These are phyloP conservation scores for Agrochola litura DNA, from an alignment of 2,888 invertebrate genomes.

Conservation along the genomic window DNA sequence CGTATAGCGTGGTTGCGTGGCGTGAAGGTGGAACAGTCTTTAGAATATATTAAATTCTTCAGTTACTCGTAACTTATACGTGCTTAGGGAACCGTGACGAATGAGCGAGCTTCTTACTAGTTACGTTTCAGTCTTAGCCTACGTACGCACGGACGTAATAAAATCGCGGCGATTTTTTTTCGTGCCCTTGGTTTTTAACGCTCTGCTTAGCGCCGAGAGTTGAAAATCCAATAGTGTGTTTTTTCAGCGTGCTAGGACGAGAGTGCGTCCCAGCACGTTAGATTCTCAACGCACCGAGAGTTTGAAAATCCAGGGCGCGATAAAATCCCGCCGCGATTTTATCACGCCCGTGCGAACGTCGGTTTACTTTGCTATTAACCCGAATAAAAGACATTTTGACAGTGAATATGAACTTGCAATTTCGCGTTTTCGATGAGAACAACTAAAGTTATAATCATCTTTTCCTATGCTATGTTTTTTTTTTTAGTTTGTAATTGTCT, in stretches of 20 bases:
- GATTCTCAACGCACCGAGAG: no score
- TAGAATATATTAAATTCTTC: constrained; percentile 67
- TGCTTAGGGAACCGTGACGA: constrained; percentile 64
- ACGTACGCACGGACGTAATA: no score
- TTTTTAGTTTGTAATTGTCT: constrained; percentile 21
- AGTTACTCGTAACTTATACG: constrained; percentile 64
- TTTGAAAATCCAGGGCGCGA: no score
- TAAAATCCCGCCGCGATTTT: no score
- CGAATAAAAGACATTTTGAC: constrained; percentile 50
- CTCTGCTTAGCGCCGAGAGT: no score
- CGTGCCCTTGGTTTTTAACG: no score
- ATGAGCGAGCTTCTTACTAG: constrained; percentile 60
- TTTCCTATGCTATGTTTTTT: neutral
- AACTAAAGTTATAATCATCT: constrained; percentile 14
- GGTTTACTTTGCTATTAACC: constrained; percentile 52
- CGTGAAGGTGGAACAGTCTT: constrained; percentile 61
- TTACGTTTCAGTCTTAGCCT: constrained; percentile 41
- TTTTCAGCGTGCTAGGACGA: no score
- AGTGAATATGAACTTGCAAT: constrained; percentile 22
- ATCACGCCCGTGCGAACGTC: no score
- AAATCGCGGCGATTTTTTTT: no score
- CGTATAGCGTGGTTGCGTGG: constrained; percentile 49
- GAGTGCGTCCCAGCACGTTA: no score
- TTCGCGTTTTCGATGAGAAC: constrained; percentile 5
- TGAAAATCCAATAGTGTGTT: no score